phyloP scores from a whole-genome alignment of 2,888 invertebrate genomes.

The Ochlodes sylvanus region DNA sequence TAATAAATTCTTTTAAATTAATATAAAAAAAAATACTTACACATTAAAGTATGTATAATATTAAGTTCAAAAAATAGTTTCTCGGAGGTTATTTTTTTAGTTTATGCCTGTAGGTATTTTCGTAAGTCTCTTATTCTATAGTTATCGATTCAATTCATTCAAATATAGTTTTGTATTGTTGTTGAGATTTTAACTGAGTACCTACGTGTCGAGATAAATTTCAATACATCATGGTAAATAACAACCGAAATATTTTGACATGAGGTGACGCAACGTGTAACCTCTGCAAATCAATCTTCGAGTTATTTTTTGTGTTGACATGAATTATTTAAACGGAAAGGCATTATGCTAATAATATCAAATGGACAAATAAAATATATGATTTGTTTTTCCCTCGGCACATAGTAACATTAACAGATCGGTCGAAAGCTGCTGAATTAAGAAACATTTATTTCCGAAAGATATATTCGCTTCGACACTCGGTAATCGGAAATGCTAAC shows the following conservation, averaged over 20 bases:
- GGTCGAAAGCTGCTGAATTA: slow-evolving; percentile 6
- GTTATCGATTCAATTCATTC: no score
- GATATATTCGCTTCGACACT: slow-evolving; percentile 19
- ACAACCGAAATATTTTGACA: background rate
- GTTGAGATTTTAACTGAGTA: background rate
- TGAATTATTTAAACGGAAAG: slow-evolving; percentile 7
- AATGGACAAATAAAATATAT: background rate
- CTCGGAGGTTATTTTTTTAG: no score
- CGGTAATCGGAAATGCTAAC: slow-evolving; percentile 22
- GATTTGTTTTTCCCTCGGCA: background rate
- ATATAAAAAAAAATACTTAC: no score
- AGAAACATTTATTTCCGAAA: slow-evolving; percentile 24
- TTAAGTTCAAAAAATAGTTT: no score
- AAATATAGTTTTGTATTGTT: background rate
- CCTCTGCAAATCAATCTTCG: slow-evolving; percentile 7
- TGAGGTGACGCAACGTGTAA: background rate
- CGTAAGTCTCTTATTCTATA: no score
- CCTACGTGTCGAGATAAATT: background rate
- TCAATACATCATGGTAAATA: background rate
- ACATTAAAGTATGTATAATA: no score
- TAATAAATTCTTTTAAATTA: background rate
- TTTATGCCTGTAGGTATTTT: no score
- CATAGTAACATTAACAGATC: slow-evolving; percentile 1
- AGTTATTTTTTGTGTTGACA: background rate
- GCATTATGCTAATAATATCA: background rate